phyloP scores from a whole-genome alignment of 2,113 vertebrate genomes.

The rat (Rattus norvegicus) region DNA sequence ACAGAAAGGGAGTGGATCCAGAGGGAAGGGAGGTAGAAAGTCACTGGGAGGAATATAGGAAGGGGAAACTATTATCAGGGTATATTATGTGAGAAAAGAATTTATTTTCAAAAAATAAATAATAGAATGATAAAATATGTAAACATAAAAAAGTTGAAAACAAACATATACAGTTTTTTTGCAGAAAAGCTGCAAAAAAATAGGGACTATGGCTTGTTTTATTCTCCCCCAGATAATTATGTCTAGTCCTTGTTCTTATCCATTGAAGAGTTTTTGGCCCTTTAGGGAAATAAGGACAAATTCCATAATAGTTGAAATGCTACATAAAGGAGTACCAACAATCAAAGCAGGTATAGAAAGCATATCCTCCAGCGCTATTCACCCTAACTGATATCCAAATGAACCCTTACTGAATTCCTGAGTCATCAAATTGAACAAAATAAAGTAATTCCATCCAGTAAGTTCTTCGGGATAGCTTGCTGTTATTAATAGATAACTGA shows the following conservation, averaged over 20 bases:
- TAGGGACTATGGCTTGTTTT: neutral
- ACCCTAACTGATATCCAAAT: neutral
- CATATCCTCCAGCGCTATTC: neutral
- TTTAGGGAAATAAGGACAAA: neutral
- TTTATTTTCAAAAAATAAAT: neutral
- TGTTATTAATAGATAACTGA: neutral
- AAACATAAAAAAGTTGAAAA: neutral
- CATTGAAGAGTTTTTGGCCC: neutral
- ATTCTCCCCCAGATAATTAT: neutral
- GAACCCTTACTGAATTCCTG: neutral
- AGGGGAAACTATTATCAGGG: neutral
- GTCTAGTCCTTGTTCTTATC: neutral
- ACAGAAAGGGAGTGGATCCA: neutral
- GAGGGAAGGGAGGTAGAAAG: neutral
- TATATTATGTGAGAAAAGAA: neutral
- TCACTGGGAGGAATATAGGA: neutral
- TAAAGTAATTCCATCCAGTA: neutral
- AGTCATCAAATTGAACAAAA: constrained; percentile 25
- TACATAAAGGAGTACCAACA: neutral
- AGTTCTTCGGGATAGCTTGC: neutral
- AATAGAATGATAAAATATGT: neutral
- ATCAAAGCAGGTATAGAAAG: neutral
- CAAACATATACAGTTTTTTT: neutral
- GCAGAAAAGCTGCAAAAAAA: neutral
- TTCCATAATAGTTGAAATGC: neutral